These are phyloP conservation scores for Musca vetustissima DNA, from an alignment of 1,140 invertebrate species.

Conservation along the genomic window DNA sequence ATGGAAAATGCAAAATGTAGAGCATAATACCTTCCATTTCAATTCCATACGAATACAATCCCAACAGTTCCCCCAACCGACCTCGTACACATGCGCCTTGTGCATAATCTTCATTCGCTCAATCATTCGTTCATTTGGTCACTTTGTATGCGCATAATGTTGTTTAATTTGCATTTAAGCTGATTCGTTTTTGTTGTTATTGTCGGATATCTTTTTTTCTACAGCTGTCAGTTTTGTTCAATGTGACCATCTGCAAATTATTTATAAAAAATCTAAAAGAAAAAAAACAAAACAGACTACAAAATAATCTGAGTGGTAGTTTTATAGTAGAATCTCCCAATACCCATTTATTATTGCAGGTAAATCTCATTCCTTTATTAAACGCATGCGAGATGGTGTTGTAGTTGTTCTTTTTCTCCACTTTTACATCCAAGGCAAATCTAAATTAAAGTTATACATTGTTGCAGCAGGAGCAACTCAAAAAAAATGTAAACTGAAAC, in stretches of 20 bases:
- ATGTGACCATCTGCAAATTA: slow-evolving; percentile 15
- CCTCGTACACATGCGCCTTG: no score
- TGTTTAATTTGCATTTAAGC: slow-evolving; percentile 19
- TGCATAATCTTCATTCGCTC: background rate
- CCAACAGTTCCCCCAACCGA: no score
- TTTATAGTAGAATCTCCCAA: no score
- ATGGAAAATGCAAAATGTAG: no score
- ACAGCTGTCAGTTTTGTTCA: no score
- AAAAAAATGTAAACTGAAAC: slow-evolving; percentile 18
- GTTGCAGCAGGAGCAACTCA: background rate
- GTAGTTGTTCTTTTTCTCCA: background rate
- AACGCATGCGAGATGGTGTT: background rate
- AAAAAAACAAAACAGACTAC: background rate
- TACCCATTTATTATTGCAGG: background rate
- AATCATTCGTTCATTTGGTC: background rate
- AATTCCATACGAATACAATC: no score
- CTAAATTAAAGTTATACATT: slow-evolving; percentile 6
- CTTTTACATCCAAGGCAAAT: background rate
- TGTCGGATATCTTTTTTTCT: no score
- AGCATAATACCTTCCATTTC: no score
- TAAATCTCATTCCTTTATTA: no score
- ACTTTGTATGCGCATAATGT: slow-evolving; percentile 19
- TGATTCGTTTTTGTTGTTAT: slow-evolving; percentile 9
- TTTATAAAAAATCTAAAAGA: slow-evolving; percentile 5
- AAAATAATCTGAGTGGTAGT: no score